Percentiles rank a stretch among this genome's conserved stretches.
Conservation (phyloP, 2,113 vertebrate species). For the Mobula birostris region DNA sequence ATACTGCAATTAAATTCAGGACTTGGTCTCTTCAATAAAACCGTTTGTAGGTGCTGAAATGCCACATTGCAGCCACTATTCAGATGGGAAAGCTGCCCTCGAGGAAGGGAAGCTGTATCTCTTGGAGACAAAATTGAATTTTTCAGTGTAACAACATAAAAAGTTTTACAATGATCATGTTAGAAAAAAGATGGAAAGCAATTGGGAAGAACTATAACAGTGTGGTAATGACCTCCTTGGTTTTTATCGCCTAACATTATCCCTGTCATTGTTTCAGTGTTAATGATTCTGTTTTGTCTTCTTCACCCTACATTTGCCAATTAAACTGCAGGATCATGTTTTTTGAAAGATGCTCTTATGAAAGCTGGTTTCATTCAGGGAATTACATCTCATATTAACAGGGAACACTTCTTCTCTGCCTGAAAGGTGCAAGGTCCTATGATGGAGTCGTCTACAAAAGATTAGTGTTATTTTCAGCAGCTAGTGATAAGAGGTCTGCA, state of each 20-base stretch:
- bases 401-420: neutral
- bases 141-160: neutral
- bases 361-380: neutral
- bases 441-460: neutral
- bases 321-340: neutral
- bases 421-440: neutral
- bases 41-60: neutral
- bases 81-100: neutral
- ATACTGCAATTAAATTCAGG: too few relatives aligned
- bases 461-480: constrained; percentile 1
- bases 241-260: neutral
- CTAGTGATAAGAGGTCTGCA: constrained; percentile 15
- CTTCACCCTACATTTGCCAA: neutral
- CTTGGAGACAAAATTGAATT: neutral
- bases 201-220: neutral
- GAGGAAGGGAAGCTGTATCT: neutral
- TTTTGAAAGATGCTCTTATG: neutral
- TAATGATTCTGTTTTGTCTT: neutral
- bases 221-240: neutral
- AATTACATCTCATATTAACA: neutral
- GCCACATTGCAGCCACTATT: too few relatives aligned
- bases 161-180: neutral
- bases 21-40: neutral
- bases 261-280: neutral
- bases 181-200: neutral